Base-by-base conservation (phyloP, 92 coral and sea anemone species). In the Bergia puertoricense region DNA sequence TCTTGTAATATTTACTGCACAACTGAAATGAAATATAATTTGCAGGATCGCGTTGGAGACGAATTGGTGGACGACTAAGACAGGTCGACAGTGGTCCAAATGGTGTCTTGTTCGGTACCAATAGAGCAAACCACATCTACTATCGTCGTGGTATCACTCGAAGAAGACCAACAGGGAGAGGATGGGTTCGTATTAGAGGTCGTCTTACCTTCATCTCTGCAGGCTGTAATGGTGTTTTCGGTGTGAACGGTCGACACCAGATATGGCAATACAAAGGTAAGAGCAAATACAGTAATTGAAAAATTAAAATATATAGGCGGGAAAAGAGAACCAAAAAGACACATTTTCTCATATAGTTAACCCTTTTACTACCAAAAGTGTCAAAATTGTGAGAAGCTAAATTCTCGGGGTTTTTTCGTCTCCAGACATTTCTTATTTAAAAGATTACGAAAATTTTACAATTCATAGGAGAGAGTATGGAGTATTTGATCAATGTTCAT, bases 1-100 rank as follows among this genome's bases (percentile, higher is more conserved):
- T 51, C 1, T 51, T 8, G 57, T 10, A 11, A 54, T 54, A 15
- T 54, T 62, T 23, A 62, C 30, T 62, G 2, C 16, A 54, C 59
- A 54, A 54, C 59, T 62, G 20, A 62, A 62, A 4, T 14, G 30
- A 62, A 62, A 62, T 23, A 62, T 2, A 62, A 62, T 18, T 62
- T 62, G 13, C 54, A 77, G 90, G 90, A 37, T 16, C 76, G 0
- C n/a, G 46, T 0, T 88, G 90, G 90, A 88, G 22, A 48, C 18
- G 20, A 8, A 44, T 88, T 50, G 38, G 50, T 51, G 79, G 86
- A 41, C 73, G 73, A 6, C 69, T 90, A 44, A 68, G 6, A 15
- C 92, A 90, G n/a, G 54, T 90, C 2, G 92, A 90, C 39, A 85
- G 89, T 18, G 92, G 92, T 77, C 92, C 92, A 22, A 90, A 69